Evolutionary conservation across 2,888 invertebrate genomes (phyloP), one percentile per base, ranked within the genome.

Genomic region (Thereva nobilitata): DNA sequence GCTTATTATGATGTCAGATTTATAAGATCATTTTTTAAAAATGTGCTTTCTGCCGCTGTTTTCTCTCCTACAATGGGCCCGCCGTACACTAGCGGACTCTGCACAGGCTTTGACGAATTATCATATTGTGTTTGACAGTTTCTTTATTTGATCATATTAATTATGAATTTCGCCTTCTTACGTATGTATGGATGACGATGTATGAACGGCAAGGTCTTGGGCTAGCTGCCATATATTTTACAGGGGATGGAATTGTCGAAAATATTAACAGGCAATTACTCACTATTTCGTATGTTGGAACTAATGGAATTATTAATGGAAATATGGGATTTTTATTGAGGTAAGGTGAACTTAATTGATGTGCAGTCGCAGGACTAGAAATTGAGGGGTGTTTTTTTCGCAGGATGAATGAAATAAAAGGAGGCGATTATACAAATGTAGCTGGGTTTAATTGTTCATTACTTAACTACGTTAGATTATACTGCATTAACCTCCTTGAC

Each of bases 1-100:
- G 70, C 75, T 75, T 78, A 78, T 78, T 78, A 78, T 78, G 78
- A 78, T 78, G 77, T 77, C 78, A 77, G 78, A 78, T 78, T 78
- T 78, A 75, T 78, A 75, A 76, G 77, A 78, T 76, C 75, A 76
- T 77, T 76, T 76, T 76, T 67, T 68, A 49, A 52, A 56, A 65
- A 37, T 53, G 44, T 35, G 40, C 45, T 12, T 9, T 56, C 57
- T 34, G 7, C 49, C 35, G 63, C 52, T 35, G 44, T 52, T 52
- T n/a, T 40, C 63, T n/a, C 44, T 42, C 63, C 42, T n/a, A 63
- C 50, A 63, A 50, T 9, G 35, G 37, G 37, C 10, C 52, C 52
- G 50, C 44, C 53, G 41, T 53, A 10, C 50, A 9, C 10, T 23
- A 23, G 23, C 23, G 23, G 23, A 23, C 50, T 8, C 41, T 8